Evolutionary conservation across 2,888 invertebrate species (phyloP).

Genomic region (Mechanitis messenoides): DNA sequence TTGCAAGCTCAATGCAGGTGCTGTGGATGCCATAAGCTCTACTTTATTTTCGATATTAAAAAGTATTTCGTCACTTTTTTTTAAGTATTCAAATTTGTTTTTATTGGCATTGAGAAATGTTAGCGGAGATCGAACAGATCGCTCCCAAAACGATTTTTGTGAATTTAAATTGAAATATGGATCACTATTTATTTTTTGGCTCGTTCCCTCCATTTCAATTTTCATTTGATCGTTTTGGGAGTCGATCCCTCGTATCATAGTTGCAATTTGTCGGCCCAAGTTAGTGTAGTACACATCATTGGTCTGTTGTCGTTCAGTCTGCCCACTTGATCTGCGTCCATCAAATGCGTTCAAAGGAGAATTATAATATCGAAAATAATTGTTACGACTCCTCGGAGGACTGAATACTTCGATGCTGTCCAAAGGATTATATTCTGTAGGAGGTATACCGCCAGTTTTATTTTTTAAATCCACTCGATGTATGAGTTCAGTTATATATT

Average conservation of each 20-base stretch:
- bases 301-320: conserved; percentile 28
- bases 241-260: conserved; percentile 54
- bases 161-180: conserved; percentile 45
- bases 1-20: conserved; percentile 43
- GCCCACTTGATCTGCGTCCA: conserved; percentile 22
- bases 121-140: conserved; percentile 58
- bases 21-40: conserved; percentile 45
- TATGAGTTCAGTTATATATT: conserved; percentile 61
- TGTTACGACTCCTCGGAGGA: conserved; percentile 22
- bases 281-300: conserved; percentile 55
- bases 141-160: conserved; percentile 60
- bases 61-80: conserved; percentile 50
- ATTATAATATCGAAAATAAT: conserved; percentile 19
- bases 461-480: conserved; percentile 50
- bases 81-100: conserved; percentile 37
- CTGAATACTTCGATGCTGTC: conserved; percentile 23
- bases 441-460: conserved; percentile 25
- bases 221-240: conserved; percentile 41
- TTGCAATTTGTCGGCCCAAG: conserved; percentile 63
- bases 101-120: conserved; percentile 31
- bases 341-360: conserved; percentile 19
- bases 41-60: conserved; percentile 59
- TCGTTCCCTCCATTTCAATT: conserved; percentile 40
- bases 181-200: conserved; percentile 31
- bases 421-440: conserved; percentile 31